phyloP scores from a whole-genome alignment of 2,113 vertebrate genomes.

The Laticauda colubrina region DNA sequence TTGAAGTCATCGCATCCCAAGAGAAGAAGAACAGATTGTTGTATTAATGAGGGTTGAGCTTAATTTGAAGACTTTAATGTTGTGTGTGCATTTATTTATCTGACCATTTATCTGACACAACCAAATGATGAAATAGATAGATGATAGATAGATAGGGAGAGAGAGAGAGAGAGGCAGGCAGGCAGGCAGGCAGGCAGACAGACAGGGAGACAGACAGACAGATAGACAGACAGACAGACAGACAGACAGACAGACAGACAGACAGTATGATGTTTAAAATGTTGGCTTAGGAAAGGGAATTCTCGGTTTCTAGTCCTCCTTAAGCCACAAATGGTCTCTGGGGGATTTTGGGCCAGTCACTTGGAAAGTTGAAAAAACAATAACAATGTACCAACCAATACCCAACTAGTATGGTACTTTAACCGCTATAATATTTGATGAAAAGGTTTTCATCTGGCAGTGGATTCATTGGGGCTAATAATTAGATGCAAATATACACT shows the following conservation, averaged over 20 bases:
- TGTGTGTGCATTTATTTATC: neutral
- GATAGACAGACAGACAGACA: too few species aligned
- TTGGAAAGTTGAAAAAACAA: too few species aligned
- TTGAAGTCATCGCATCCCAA: neutral
- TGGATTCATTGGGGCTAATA: neutral
- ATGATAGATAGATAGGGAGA: too few species aligned
- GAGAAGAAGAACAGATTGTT: neutral
- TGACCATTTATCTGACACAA: neutral
- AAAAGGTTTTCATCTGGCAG: neutral
- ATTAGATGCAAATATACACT: neutral
- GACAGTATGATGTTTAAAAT: neutral
- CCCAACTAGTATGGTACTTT: too few species aligned
- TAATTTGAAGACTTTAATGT: neutral
- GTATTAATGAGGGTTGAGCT: neutral
- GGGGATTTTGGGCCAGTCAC: too few species aligned
- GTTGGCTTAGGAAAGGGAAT: neutral
- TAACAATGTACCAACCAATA: too few species aligned
- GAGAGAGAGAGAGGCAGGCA: too few species aligned
- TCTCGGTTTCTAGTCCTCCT: neutral
- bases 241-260: too few species aligned
- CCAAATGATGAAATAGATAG: neutral
- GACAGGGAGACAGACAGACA: too few species aligned
- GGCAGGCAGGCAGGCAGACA: fast-evolving
- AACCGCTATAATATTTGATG: too few species aligned
- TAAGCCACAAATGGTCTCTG: neutral